Evolutionary conservation across 2,888 invertebrate genomes (phyloP).

Genomic region (Schrankia costaestrigalis): DNA sequence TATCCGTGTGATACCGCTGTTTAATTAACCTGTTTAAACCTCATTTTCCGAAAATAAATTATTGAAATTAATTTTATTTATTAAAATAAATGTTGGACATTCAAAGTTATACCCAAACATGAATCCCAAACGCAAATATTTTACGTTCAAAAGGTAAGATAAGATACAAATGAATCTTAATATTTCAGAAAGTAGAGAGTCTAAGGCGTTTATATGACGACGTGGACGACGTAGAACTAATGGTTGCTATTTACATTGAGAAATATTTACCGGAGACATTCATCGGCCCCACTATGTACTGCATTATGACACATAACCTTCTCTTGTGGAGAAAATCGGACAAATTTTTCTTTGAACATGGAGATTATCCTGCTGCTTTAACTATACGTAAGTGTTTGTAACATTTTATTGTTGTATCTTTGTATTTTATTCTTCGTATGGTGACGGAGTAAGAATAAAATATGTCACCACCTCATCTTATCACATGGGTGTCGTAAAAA

Average conservation of each 20-base stretch:
- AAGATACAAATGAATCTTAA: background rate
- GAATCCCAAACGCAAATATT: no score
- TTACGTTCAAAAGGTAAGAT: no score
- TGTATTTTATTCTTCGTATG: no score
- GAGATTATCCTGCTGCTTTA: slow-evolving; percentile 32
- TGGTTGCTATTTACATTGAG: slow-evolving; percentile 41
- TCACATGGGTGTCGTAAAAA: no score
- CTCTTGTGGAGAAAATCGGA: slow-evolving; percentile 39
- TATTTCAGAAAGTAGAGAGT: slow-evolving; percentile 35
- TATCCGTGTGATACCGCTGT: no score
- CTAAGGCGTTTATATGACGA: slow-evolving; percentile 38
- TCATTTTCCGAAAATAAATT: no score
- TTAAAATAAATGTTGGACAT: no score
- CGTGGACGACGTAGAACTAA: slow-evolving; percentile 41
- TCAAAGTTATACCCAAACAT: no score
- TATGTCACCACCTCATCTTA: no score
- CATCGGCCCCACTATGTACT: slow-evolving; percentile 37
- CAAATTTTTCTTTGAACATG: slow-evolving; percentile 43
- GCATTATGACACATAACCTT: slow-evolving; percentile 38
- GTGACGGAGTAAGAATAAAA: no score
- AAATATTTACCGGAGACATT: slow-evolving; percentile 25
- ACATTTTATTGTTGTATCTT: background rate
- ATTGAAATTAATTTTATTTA: no score
- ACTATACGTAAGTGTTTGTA: slow-evolving; percentile 30
- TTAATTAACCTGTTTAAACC: no score